These are phyloP conservation scores for Scolopax bukidnonensis DNA, from an alignment of 2,797 vertebrate genomes.

Conservation along the genomic window DNA sequence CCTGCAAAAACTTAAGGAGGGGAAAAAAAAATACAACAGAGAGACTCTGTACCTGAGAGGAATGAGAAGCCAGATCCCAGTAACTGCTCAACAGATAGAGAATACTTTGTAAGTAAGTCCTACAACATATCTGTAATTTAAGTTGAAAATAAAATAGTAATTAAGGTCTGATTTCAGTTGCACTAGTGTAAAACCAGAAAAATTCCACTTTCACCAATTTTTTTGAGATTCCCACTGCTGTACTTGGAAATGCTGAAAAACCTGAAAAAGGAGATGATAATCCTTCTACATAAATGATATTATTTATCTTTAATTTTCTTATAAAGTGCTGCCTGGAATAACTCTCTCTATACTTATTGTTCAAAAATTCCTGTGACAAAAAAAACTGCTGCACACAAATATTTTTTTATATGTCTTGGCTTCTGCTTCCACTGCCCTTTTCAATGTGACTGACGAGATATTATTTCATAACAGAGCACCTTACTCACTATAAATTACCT, in stretches of 20 bases:
- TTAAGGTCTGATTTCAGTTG: not conserved
- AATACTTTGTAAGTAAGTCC: not conserved
- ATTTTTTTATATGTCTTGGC: not conserved
- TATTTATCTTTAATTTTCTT: not conserved
- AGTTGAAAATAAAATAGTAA: not conserved
- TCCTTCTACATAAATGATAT: not conserved
- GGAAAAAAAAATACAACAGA: not conserved
- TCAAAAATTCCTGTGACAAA: not conserved
- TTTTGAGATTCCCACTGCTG: not conserved
- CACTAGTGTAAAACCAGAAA: not conserved
- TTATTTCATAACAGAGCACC: not conserved
- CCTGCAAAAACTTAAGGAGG: not conserved
- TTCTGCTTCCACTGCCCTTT: not conserved
- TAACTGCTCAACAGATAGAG: not conserved
- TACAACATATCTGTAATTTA: not conserved
- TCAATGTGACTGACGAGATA: not conserved
- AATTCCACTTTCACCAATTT: not conserved
- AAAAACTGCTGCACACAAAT: not conserved
- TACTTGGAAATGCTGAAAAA: slow-evolving; percentile 4
- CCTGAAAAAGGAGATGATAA: not conserved
- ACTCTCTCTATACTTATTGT: not conserved
- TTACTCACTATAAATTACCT: not conserved
- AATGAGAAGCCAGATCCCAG: not conserved
- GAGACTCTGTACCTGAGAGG: not conserved
- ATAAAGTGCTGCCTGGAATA: not conserved